A percentile compares a stretch with the other conserved stretches of the same genome.
These are phyloP conservation scores for Chascanopsetta lugubris DNA, from an alignment of 2,113 vertebrate species.

Conservation along the genomic window DNA sequence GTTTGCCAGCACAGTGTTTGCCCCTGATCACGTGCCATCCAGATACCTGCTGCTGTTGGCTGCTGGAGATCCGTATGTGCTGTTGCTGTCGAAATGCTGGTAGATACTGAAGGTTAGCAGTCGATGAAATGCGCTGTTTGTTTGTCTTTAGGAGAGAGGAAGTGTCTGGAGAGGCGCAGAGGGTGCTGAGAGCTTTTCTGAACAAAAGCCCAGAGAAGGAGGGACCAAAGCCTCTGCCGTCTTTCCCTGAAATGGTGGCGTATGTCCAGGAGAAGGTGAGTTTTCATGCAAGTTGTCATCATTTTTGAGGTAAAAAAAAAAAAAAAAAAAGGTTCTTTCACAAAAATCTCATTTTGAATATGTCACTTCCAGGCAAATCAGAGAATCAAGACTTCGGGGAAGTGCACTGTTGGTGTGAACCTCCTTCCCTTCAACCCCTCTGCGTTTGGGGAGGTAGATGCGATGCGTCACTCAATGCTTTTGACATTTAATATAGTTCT, in stretches of 20 bases:
- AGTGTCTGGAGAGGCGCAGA: conserved; percentile 92
- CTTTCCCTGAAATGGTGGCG: conserved; percentile 96
- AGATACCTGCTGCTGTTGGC: conserved; percentile 95
- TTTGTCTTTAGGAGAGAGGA: conserved; percentile 87
- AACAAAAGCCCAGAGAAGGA: conserved; percentile 86
- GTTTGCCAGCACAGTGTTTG: conserved; percentile 95
- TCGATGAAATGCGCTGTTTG: neutral
- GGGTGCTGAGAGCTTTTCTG: conserved; percentile 85
- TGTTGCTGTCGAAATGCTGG: too few relatives aligned
- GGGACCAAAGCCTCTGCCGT: conserved; percentile 88
- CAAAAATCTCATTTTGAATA: conserved; percentile 10
- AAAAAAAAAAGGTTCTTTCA: too few relatives aligned
- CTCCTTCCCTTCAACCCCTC: conserved; percentile 94
- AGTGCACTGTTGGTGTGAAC: conserved; percentile 93
- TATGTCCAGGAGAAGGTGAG: conserved; percentile 96
- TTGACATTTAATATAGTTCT: neutral
- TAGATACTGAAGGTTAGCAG: too few relatives aligned
- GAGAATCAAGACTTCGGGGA: conserved; percentile 94
- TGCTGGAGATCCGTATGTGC: conserved; percentile 91
- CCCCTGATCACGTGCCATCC: conserved; percentile 93
- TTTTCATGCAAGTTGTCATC: neutral
- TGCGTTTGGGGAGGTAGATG: conserved; percentile 91
- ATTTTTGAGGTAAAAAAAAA: neutral
- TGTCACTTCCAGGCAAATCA: conserved; percentile 85
- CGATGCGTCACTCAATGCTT: neutral